phyloP scores from a whole-genome alignment of 2,113 vertebrate genomes.

The Terrapene triunguis region DNA sequence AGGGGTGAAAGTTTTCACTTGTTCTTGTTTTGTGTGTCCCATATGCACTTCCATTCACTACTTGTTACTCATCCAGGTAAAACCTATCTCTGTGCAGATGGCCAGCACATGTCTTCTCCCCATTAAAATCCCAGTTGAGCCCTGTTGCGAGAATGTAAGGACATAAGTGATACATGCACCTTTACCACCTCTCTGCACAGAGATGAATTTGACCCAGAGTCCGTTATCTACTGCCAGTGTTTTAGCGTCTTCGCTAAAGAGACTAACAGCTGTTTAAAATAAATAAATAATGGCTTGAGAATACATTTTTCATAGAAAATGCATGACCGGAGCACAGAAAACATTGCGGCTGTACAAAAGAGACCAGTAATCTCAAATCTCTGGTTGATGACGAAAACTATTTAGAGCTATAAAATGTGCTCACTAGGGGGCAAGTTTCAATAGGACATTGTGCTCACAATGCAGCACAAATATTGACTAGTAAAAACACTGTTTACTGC shows the following conservation, averaged over 20 bases:
- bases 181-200: neutral
- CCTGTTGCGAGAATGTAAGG: neutral
- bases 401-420: constrained; percentile 36
- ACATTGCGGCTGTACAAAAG: neutral
- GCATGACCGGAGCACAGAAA: constrained; percentile 40
- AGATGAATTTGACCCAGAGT: neutral
- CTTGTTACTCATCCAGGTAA: neutral
- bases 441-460: neutral
- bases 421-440: constrained; percentile 21
- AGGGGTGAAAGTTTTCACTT: fast-evolving
- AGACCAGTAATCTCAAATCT: neutral
- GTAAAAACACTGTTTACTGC: constrained; percentile 66
- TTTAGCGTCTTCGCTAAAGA: constrained; percentile 36
- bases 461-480: constrained; percentile 62
- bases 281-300: constrained; percentile 2
- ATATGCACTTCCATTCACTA: neutral
- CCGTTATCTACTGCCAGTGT: neutral
- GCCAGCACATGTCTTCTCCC: neutral
- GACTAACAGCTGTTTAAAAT: constrained; percentile 38
- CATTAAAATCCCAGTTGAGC: neutral
- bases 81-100: neutral
- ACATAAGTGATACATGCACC: neutral
- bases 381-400: constrained; percentile 11
- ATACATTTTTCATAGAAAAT: constrained; percentile 55
- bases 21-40: neutral